Conservation (phyloP, 2,797 vertebrate species). For the Clarias pachynema region DNA sequence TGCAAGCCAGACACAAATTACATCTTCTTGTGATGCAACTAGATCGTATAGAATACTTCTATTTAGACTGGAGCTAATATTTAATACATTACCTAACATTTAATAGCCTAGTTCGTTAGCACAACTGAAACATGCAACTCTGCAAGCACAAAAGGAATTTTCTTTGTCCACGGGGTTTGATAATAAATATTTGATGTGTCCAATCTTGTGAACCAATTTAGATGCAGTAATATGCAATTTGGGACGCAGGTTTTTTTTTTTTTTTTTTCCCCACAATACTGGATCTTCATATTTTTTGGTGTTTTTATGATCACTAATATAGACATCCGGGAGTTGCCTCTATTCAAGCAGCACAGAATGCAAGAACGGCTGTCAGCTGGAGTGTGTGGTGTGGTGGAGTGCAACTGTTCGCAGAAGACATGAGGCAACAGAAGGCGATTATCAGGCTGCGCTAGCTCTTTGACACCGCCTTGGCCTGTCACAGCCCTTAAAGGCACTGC, state of each 20-base stretch:
- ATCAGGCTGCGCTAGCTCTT: not conserved
- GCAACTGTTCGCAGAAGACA: constrained; percentile 9
- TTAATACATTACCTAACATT: not conserved
- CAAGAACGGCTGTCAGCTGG: not conserved
- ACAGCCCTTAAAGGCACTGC: not conserved
- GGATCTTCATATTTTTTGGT: not conserved
- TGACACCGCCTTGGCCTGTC: constrained; percentile 19
- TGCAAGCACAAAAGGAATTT: no score
- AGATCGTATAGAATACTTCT: not conserved
- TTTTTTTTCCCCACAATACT: not conserved
- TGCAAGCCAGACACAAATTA: no score
- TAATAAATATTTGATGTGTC: not conserved
- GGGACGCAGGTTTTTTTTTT: not conserved
- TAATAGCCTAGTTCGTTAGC: not conserved
- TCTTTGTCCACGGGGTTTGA: no score
- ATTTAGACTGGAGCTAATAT: not conserved
- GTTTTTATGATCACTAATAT: not conserved
- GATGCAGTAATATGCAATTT: not conserved
- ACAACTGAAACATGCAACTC: not conserved
- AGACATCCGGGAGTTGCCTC: not conserved
- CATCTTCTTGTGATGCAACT: not conserved
- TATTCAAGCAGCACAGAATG: constrained; percentile 18
- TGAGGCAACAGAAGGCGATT: constrained; percentile 28
- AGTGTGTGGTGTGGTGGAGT: constrained; percentile 2
- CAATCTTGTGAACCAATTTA: not conserved